phyloP scores from a whole-genome alignment of 2,113 vertebrate species.

The Gavia stellata region DNA sequence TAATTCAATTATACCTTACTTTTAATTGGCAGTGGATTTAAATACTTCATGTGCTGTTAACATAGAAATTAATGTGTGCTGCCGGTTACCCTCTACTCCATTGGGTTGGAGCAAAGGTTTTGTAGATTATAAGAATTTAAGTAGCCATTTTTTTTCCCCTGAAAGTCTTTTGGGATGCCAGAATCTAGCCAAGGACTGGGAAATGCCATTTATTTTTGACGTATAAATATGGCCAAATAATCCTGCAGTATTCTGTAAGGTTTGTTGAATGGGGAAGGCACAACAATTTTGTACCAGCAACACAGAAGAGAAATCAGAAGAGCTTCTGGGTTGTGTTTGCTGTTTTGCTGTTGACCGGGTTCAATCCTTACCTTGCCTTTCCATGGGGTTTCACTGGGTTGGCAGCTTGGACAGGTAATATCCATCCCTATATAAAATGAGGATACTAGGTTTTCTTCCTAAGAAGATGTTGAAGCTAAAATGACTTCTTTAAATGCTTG shows the following conservation, averaged over 20 bases:
- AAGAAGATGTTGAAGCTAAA: not conserved
- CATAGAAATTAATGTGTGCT: not conserved
- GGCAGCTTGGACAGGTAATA: not conserved
- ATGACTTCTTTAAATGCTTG: not conserved
- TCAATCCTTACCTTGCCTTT: not conserved
- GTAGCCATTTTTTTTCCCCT: not conserved
- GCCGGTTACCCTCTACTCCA: not conserved
- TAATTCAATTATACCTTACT: conserved; percentile 40
- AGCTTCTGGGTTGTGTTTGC: not conserved
- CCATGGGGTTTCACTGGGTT: not conserved
- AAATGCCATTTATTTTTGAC: not conserved
- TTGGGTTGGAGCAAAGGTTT: not conserved
- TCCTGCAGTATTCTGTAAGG: not conserved
- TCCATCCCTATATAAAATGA: not conserved
- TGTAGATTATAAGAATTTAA: not conserved
- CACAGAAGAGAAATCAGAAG: not conserved
- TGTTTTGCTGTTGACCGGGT: not conserved
- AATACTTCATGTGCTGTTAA: not conserved
- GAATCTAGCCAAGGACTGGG: not conserved
- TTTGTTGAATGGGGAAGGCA: not conserved
- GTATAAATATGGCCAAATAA: not conserved
- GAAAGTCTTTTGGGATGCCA: not conserved
- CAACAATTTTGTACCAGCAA: not conserved
- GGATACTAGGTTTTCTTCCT: not conserved
- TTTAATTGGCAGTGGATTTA: conserved; percentile 35